Evolutionary conservation across 2,888 invertebrate genomes (phyloP), one percentile per base, ranked within the genome.

Genomic region (Hirtodrosophila cameraria): DNA sequence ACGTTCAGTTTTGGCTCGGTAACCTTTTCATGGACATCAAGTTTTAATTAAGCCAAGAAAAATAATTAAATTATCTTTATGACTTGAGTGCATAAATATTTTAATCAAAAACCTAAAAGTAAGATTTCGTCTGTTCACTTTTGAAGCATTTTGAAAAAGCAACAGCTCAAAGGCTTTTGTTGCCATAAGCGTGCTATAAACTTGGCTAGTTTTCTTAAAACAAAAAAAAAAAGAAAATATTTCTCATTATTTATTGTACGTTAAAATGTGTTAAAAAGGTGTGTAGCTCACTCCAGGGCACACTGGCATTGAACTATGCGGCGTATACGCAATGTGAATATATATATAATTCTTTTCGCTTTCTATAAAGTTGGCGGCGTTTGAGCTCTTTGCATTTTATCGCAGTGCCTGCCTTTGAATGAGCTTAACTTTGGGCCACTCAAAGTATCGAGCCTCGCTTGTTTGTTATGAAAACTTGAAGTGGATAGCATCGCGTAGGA

Each of bases 401-500:
- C 81, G 54, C 57, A 55, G 54, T 82, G 53, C n/a, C 33, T 42
- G 63, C 42, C 66, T 71, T 75, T 71, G 75, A 53, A 49, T 41
- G 41, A 36, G 58, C 80, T 60, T 58, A 79, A 85, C 73, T 80
- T 80, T 86, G 53, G 62, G 80, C 80, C 59, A 67, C 69, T 79
- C 75, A 62, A 58, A 72, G 75, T 69, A 82, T 86, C 76, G 80
- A 75, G 76, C 55, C 57, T 60, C 73, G 61, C 66, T 82, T 82
- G 75, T 79, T 82, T 80, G 80, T 75, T 86, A 66, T 69, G 63
- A 69, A 79, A 80, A 70, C 81, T 84, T 79, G 28, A 63, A 72
- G 68, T 42, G 53, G 38, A 45, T 20, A 5, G 45, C 41, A 16
- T n/a, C 12, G 35, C 43, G 25, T 9, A 41, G 50, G 57, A 46